These are phyloP conservation scores for Silurus glanis DNA, from an alignment of 2,113 vertebrate species.

Conservation along the genomic window DNA sequence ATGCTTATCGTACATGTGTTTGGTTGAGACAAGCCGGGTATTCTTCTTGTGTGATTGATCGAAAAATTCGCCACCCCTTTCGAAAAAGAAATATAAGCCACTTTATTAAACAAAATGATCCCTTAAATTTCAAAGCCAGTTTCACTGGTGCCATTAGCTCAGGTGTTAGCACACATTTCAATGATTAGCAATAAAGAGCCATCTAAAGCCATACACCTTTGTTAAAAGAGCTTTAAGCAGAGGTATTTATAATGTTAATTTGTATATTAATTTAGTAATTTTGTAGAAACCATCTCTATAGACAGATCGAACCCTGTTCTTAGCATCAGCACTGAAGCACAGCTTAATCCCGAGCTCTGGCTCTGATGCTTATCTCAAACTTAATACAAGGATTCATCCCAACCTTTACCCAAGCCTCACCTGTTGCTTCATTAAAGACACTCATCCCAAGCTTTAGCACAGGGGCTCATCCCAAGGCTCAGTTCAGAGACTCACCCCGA, in stretches of 20 bases:
- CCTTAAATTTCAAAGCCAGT: background rate
- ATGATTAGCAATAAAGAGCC: background rate
- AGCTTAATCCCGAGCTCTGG: no score
- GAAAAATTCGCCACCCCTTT: slow-evolving; percentile 27
- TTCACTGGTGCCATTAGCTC: background rate
- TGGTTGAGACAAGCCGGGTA: background rate
- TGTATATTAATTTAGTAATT: background rate
- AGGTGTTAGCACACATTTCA: background rate
- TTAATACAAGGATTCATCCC: no score
- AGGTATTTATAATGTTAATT: background rate
- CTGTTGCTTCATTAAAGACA: background rate
- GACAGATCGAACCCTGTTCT: background rate
- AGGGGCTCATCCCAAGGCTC: background rate
- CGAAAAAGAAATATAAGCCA: background rate
- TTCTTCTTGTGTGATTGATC: slow-evolving; percentile 24
- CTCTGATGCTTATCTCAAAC: no score
- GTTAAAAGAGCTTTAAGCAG: background rate
- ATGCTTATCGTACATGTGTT: background rate
- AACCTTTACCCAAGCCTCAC: background rate
- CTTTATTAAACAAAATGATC: background rate
- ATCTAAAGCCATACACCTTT: background rate
- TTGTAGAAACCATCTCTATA: background rate
- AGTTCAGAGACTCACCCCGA: background rate
- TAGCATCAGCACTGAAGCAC: background rate
- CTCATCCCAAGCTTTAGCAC: background rate